A percentile compares a stretch with the other conserved stretches of the same genome.
These are phyloP conservation scores for Zaprionus africanus DNA, from an alignment of 1,140 invertebrate genomes.

Conservation along the genomic window DNA sequence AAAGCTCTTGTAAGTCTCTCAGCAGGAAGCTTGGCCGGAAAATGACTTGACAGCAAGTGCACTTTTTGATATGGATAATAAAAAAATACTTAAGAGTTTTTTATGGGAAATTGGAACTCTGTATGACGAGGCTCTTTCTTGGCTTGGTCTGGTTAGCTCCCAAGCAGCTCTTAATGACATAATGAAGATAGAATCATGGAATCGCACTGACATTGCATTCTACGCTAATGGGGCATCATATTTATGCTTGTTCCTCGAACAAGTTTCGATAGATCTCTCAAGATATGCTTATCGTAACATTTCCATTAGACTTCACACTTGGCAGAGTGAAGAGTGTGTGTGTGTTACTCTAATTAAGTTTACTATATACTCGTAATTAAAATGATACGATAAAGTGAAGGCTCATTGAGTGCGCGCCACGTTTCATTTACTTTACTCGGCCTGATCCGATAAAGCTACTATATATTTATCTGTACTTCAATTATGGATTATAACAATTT, in stretches of 20 bases:
- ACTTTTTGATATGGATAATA: slow-evolving; percentile 25
- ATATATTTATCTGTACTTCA: slow-evolving; percentile 1
- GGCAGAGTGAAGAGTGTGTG: not conserved
- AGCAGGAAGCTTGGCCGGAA: slow-evolving; percentile 36
- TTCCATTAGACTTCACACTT: not conserved
- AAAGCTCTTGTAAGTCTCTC: slow-evolving; percentile 3
- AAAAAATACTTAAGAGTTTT: slow-evolving; percentile 3
- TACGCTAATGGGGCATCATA: not conserved
- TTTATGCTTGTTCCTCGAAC: not conserved
- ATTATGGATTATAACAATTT: slow-evolving; percentile 5
- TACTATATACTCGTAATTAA: not conserved
- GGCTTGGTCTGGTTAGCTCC: not conserved
- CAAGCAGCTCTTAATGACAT: slow-evolving; percentile 19
- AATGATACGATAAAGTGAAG: not conserved
- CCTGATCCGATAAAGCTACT: not conserved
- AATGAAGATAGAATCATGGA: slow-evolving; percentile 23
- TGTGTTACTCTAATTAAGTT: not conserved
- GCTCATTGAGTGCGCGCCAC: slow-evolving; percentile 2
- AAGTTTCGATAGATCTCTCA: not conserved
- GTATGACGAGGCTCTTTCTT: slow-evolving; percentile 28
- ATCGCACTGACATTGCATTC: slow-evolving; percentile 5
- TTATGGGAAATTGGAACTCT: slow-evolving; percentile 1
- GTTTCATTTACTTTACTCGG: not conserved
- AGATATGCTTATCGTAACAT: not conserved
- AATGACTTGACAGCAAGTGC: slow-evolving; percentile 46